Evolutionary conservation across 1,140 invertebrate species (phyloP).

Genomic region (Notospermus geniculatus): DNA sequence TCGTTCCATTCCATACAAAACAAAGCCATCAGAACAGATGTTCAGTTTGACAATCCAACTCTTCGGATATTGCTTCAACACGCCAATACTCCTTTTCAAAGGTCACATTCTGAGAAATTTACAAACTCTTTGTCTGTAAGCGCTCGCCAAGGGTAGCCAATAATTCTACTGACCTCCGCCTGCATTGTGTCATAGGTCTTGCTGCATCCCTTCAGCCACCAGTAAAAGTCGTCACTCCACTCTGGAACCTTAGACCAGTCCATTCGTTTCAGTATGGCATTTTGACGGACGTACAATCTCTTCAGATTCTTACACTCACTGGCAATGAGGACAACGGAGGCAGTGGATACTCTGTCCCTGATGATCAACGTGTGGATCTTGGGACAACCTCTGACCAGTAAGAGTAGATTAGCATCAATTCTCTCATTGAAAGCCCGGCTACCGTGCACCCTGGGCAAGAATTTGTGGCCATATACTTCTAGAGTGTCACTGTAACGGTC

Average conservation of each 20-base stretch:
- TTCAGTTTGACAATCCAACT: too few species aligned
- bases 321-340: conserved; percentile 73
- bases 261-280: conserved; percentile 59
- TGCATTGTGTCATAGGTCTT: conserved; percentile 67
- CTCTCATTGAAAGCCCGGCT: conserved; percentile 65
- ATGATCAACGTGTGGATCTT: conserved; percentile 70
- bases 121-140: conserved; percentile 71
- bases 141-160: conserved; percentile 71
- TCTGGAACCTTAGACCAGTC: conserved; percentile 59
- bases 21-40: too few species aligned
- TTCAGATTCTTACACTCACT: conserved; percentile 62
- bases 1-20: too few species aligned
- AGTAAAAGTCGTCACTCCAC: conserved; percentile 68
- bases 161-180: conserved; percentile 67
- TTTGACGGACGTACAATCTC: conserved; percentile 68
- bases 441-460: conserved; percentile 62
- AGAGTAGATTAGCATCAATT: conserved; percentile 64
- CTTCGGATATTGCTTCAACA: too few species aligned
- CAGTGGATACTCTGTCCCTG: conserved; percentile 75
- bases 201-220: conserved; percentile 63
- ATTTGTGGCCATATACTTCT: conserved; percentile 60
- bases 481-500: conserved; percentile 40
- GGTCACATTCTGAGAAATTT: not conserved
- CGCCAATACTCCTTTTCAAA: too few species aligned
- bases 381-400: conserved; percentile 64